Percentiles rank a stretch among this genome's conserved stretches.
Conservation (phyloP, 1,140 invertebrate species). For the Sminthurides bifidus region DNA sequence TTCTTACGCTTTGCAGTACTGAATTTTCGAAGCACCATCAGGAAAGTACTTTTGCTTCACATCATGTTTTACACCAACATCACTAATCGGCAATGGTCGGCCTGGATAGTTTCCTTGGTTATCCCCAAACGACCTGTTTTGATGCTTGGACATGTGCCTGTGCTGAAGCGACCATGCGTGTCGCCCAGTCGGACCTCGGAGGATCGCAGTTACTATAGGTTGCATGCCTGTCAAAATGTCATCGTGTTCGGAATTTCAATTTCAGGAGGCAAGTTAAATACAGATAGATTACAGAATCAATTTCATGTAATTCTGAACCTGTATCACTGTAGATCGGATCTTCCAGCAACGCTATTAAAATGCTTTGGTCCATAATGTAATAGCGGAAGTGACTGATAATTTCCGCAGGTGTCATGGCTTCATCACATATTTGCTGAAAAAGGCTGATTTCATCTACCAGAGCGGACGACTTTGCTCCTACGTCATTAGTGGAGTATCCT, state of each 20-base stretch:
- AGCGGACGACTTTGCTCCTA: slow-evolving; percentile 49
- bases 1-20: slow-evolving; percentile 67
- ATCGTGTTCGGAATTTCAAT: too few species aligned
- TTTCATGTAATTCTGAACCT: slow-evolving; percentile 34
- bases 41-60: slow-evolving; percentile 57
- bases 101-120: slow-evolving; percentile 57
- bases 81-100: slow-evolving; percentile 61
- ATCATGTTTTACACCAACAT: slow-evolving; percentile 45
- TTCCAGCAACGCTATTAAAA: slow-evolving; percentile 78
- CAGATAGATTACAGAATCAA: neutral
- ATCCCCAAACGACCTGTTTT: slow-evolving; percentile 35
- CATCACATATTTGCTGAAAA: slow-evolving; percentile 64
- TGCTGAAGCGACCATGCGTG: slow-evolving; percentile 89
- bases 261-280: too few species aligned
- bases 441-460: slow-evolving; percentile 76
- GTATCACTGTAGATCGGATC: slow-evolving; percentile 62
- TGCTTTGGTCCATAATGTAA: slow-evolving; percentile 80
- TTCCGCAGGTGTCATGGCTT: slow-evolving; percentile 40
- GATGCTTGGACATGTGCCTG: slow-evolving; percentile 64
- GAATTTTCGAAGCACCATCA: slow-evolving; percentile 65
- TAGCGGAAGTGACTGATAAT: slow-evolving; percentile 64
- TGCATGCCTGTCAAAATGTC: slow-evolving; percentile 39
- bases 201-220: slow-evolving; percentile 56
- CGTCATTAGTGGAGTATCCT: slow-evolving; percentile 11
- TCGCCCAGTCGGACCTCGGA: slow-evolving; percentile 80